Conservation (phyloP, 2,113 vertebrate genomes). For the Eurystomus gularis region DNA sequence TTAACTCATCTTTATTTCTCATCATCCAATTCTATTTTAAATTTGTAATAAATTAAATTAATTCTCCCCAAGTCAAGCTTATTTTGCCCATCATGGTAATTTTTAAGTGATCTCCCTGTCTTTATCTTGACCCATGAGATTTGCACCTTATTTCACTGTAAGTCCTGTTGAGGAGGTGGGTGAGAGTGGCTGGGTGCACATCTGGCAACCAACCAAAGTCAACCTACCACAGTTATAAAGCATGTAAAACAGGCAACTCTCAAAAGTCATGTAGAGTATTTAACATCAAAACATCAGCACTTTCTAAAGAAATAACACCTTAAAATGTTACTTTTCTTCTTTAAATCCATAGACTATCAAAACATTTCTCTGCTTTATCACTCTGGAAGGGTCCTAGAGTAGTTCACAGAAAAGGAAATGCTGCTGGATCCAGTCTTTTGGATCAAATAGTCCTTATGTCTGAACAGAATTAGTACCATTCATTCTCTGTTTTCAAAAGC, state of each 20-base stretch:
- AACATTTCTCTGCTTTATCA: background rate
- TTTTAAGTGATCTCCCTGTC: background rate
- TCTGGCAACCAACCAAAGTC: background rate
- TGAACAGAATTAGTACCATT: background rate
- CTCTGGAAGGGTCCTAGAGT: background rate
- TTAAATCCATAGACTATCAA: background rate
- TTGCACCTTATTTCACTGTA: background rate
- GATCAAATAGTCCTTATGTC: background rate
- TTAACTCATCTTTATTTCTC: background rate
- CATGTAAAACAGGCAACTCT: background rate
- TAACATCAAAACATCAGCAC: background rate
- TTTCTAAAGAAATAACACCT: background rate
- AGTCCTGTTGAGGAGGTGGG: rapidly evolving
- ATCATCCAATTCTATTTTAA: background rate
- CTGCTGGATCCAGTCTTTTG: background rate
- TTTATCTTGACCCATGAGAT: background rate
- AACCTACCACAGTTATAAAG: background rate
- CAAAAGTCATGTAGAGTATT: background rate
- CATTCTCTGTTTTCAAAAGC: background rate
- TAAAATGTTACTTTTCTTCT: background rate
- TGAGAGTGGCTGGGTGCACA: background rate
- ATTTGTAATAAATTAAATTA: background rate
- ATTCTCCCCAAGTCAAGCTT: background rate
- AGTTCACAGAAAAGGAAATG: background rate
- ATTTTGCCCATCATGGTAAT: background rate